Evolutionary conservation across 1,140 invertebrate species (phyloP), one percentile per base, ranked within the genome.

Genomic region (Drosophila quadrilineata): DNA sequence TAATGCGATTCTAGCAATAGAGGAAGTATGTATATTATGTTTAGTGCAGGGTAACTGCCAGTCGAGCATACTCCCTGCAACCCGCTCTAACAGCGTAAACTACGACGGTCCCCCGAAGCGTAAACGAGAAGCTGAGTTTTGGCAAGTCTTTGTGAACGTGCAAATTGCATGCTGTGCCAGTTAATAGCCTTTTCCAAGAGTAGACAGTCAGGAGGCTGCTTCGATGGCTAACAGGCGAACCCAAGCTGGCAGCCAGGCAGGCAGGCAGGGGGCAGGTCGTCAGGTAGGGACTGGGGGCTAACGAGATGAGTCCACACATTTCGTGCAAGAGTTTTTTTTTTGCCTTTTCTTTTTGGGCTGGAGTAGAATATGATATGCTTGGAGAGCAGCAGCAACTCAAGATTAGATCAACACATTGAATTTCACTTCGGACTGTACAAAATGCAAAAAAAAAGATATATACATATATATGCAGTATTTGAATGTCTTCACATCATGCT

Each of bases 151-250:
- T 82, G 67, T 62, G 63, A 82, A 75, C 76, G 76, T 75, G 76
- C 72, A 82, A 82, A 82, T 82, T 82, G 76, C 76, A 84, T 82
- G 76, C 76, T 82, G 77, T 82, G 76, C 76, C 53, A 84, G 76
- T 84, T 82, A 82, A 82, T 82, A 69, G 72, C 77, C 58, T 73
- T 82, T n/a, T 72, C 59, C 31, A 26, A 33, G 33, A 57, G 41
- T 16, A 57, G 17, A 45, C 41, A 46, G 28, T 19, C n/a, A n/a
- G n/a, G n/a, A n/a, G n/a, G n/a, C n/a, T n/a, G n/a, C n/a, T n/a
- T n/a, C n/a, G n/a, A n/a, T n/a, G n/a, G n/a, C n/a, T n/a, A n/a
- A n/a, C n/a, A n/a, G n/a, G n/a, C n/a, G n/a, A n/a, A n/a, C n/a
- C n/a, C n/a, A n/a, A n/a, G n/a, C n/a, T n/a, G n/a, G 12, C 14